Base-by-base conservation (phyloP, 2,113 vertebrate genomes). In the Caranx melampygus region DNA sequence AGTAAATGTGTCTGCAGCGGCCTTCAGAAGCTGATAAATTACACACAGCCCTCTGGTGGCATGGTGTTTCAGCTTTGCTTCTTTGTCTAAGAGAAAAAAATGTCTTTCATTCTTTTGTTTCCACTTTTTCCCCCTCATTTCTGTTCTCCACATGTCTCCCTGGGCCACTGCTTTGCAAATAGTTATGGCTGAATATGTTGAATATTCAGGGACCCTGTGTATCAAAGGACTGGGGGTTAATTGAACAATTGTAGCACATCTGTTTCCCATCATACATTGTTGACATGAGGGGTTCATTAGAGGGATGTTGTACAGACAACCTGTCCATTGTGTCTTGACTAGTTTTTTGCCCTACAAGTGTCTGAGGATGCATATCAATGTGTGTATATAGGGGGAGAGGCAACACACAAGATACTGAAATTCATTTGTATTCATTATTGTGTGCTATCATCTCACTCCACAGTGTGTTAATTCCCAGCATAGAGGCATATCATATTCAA, bases 1-100 rank as follows among this genome's bases (percentile, higher is more conserved):
- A 90, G 91, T 91, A 91, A 92, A 93, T 70, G 86, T 91, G 89
- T 91, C 90, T 75, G 87, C 60, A n/a, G 87, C 71, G 87, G 88
- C 88, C 87, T 90, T 89, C 83, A 63, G 16, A 37, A 44, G 40
- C 73, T 87, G 85, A 87, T 77, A 60, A 88, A 92, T 87, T 65
- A 78, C 85, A 49, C 65, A 6, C 76, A 70, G 76, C 68, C 85
- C 81, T 74, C 77, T 14, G 83, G 81, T 84, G 75, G 75, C 72
- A 37, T 16, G 7, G 59, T 11, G 11, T 71, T 81, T 66, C 76
- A 49, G 83, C 60, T 51, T 51, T 16, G n/a, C 70, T 72, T 72
- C 64, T 66, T 75, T 82, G 66, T 83, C 51, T 68, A 49, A 20
- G 16, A 15, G 33, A 57, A 21, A 65, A 13, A 51, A 64, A 34